Evolutionary conservation across 2,797 vertebrate genomes (phyloP).

Genomic region (Mycteria americana): DNA sequence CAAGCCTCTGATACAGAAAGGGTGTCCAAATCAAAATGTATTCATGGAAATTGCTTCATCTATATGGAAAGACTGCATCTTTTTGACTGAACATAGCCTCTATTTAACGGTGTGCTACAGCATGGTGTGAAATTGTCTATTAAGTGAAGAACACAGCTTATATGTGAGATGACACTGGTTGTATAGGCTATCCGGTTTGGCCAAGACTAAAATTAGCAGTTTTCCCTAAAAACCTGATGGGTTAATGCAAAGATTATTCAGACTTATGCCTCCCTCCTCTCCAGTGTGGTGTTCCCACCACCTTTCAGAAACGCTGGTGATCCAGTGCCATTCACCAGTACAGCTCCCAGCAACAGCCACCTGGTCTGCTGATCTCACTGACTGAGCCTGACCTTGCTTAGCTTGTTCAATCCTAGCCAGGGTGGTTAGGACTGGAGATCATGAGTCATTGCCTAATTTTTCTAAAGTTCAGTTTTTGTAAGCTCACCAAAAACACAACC

Average conservation of each 20-base stretch:
- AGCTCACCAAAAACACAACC: not conserved
- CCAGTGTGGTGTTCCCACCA: not conserved
- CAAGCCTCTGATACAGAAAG: not conserved
- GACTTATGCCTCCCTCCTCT: not conserved
- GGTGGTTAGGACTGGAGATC: not conserved
- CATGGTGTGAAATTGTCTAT: not conserved
- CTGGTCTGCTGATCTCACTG: fast-evolving
- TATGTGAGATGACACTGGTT: not conserved
- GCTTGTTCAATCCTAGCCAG: not conserved
- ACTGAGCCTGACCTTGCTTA: not conserved
- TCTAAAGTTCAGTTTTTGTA: not conserved
- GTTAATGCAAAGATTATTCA: not conserved
- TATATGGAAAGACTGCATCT: not conserved
- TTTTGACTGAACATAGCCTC: not conserved
- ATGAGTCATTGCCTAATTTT: not conserved
- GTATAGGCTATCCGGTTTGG: not conserved
- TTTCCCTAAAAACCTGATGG: not conserved
- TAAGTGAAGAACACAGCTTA: not conserved
- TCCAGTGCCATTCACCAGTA: not conserved
- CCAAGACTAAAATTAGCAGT: not conserved
- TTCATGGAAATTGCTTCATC: not conserved
- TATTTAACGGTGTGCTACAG: not conserved
- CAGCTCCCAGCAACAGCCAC: not conserved
- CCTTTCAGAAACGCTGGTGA: not conserved
- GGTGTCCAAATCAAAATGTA: not conserved